Evolutionary conservation across 2,888 invertebrate species (phyloP).

Genomic region (Serripes groenlandicus): DNA sequence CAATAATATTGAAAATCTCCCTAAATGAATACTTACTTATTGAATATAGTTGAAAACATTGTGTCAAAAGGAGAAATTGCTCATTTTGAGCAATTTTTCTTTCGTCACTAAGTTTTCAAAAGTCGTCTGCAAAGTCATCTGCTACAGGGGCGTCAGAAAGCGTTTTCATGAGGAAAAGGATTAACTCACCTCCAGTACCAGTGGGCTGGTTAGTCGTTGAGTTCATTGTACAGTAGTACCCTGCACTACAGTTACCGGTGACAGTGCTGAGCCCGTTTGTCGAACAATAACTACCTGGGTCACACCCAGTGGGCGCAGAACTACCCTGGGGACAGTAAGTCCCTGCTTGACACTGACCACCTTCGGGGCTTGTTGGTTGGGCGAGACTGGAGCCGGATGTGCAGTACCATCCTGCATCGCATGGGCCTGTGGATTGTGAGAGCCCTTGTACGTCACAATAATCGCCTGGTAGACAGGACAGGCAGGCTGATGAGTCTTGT

Average conservation of each 20-base stretch:
- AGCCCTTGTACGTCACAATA: slow-evolving; percentile 80
- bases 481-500: slow-evolving; percentile 74
- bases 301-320: slow-evolving; percentile 78
- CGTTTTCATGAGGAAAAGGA: neutral
- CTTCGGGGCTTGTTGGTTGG: slow-evolving; percentile 81
- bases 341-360: slow-evolving; percentile 83
- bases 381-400: slow-evolving; percentile 76
- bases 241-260: slow-evolving; percentile 79
- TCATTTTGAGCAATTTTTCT: too few species aligned
- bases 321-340: slow-evolving; percentile 84
- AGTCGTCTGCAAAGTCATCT: too few species aligned
- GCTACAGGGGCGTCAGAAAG: neutral
- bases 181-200: slow-evolving; percentile 56
- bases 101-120: too few species aligned
- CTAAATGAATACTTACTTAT: too few species aligned
- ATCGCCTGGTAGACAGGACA: slow-evolving; percentile 77
- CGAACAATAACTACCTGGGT: slow-evolving; percentile 80
- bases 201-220: slow-evolving; percentile 55
- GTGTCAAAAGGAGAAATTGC: too few species aligned
- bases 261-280: slow-evolving; percentile 74
- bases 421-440: slow-evolving; percentile 73
- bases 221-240: slow-evolving; percentile 83
- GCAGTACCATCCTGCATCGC: slow-evolving; percentile 83
- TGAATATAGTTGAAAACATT: too few species aligned
- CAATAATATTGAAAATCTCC: too few species aligned